A percentile compares a stretch with the other conserved stretches of the same genome.
Conservation (phyloP, 2,888 invertebrate species). For the Tetheella fluctuosa region DNA sequence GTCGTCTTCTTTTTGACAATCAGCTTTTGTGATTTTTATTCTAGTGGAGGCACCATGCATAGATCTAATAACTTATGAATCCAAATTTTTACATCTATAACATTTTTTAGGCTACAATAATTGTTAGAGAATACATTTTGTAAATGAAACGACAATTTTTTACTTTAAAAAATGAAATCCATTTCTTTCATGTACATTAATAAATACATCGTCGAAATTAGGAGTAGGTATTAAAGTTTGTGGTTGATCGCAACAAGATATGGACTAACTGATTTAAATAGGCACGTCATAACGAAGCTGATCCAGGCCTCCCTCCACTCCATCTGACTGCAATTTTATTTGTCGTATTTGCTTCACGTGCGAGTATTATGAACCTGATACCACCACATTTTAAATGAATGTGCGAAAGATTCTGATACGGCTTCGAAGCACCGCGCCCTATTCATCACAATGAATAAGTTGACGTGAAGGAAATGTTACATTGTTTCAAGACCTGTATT, state of each 20-base stretch:
- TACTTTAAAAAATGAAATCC: too few species aligned
- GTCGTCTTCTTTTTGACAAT: conserved; percentile 14
- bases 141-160: too few species aligned
- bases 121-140: too few species aligned
- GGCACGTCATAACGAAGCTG: conserved; percentile 44
- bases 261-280: conserved; percentile 58
- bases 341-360: conserved; percentile 52
- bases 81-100: conserved; percentile 21
- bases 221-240: conserved; percentile 52
- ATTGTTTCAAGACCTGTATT: background rate
- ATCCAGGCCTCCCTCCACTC: conserved; percentile 16
- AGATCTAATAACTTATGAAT: conserved; percentile 30
- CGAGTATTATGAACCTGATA: conserved; percentile 50
- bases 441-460: background rate
- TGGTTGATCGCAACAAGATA: conserved; percentile 52
- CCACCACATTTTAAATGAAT: conserved; percentile 42
- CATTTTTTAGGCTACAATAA: too few species aligned
- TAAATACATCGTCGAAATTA: too few species aligned
- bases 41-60: background rate
- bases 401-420: conserved; percentile 43
- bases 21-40: background rate
- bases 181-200: too few species aligned
- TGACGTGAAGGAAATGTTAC: background rate
- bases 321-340: conserved; percentile 48
- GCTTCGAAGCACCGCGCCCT: conserved; percentile 24